Evolutionary conservation across 2,113 vertebrate genomes (phyloP).

Genomic region (Charina bottae): DNA sequence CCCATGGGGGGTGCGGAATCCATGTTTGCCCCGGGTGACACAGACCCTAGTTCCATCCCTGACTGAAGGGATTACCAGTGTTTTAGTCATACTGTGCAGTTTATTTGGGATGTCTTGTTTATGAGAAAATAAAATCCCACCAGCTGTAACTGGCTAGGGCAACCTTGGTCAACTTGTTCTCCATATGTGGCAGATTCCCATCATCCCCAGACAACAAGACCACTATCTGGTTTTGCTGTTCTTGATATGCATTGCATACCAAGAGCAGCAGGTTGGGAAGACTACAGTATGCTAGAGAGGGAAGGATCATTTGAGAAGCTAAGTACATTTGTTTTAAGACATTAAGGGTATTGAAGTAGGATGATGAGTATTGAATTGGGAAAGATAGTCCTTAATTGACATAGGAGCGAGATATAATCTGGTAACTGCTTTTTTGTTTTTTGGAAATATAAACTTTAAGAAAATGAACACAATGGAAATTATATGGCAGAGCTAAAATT

Average conservation of each 20-base stretch:
- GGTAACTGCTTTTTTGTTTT: background rate
- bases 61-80: background rate
- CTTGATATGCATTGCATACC: background rate
- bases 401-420: background rate
- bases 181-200: background rate
- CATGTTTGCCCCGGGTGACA: no score
- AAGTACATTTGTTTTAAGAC: background rate
- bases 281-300: background rate
- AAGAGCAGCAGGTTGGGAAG: background rate
- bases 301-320: background rate
- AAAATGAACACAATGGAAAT: background rate
- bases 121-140: background rate
- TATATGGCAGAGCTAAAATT: slow-evolving; percentile 55
- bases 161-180: background rate
- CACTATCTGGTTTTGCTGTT: background rate
- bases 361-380: background rate
- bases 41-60: no score
- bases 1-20: no score
- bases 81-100: background rate
- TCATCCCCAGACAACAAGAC: background rate
- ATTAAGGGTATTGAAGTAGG: background rate
- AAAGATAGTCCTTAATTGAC: background rate
- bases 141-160: background rate
- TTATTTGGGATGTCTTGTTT: background rate
- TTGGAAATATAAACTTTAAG: background rate